These are phyloP conservation scores for Plebejus melissa DNA, from an alignment of 2,888 invertebrate species.

Conservation along the genomic window DNA sequence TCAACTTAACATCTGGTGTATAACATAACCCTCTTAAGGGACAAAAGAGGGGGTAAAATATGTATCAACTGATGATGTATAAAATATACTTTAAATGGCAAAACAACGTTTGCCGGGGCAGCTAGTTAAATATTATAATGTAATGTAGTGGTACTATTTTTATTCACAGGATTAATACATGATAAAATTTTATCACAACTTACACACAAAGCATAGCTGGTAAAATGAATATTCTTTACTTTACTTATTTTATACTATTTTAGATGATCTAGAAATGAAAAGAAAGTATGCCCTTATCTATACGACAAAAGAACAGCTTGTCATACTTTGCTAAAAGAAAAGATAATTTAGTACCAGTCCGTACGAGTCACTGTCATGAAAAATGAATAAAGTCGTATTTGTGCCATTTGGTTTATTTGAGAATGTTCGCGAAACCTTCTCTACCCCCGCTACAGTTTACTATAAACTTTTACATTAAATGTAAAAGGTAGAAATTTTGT, in stretches of 20 bases:
- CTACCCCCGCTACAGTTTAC: neutral
- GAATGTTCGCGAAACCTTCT: constrained; percentile 44
- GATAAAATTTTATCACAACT: too few relatives aligned
- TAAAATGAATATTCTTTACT: too few relatives aligned
- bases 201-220: too few relatives aligned
- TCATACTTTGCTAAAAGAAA: constrained; percentile 58
- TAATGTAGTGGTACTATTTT: too few relatives aligned
- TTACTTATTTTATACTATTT: neutral
- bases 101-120: too few relatives aligned
- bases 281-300: constrained; percentile 13
- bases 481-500: neutral
- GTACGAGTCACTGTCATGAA: constrained; percentile 73
- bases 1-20: too few relatives aligned
- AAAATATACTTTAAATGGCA: too few relatives aligned
- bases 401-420: constrained; percentile 55
- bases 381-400: constrained; percentile 74
- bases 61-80: too few relatives aligned
- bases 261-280: neutral
- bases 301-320: constrained; percentile 38
- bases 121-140: too few relatives aligned
- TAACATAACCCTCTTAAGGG: too few relatives aligned
- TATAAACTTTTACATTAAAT: neutral
- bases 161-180: too few relatives aligned
- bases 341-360: constrained; percentile 66
- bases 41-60: too few relatives aligned